Conservation (phyloP, 2,113 vertebrate genomes). For the Chaetops frenatus region DNA sequence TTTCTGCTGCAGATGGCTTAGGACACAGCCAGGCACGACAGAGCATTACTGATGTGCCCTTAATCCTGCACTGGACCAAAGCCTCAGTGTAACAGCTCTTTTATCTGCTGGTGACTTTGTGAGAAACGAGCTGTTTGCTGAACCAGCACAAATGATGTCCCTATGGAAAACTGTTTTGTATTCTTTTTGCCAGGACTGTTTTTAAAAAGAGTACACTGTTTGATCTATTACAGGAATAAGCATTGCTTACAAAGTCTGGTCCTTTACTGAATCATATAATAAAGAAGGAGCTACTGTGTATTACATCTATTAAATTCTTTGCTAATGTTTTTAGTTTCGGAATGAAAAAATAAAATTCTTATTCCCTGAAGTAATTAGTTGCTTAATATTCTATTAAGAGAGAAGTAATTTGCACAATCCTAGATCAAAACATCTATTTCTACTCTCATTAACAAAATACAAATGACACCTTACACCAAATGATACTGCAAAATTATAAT, state of each 20-base stretch:
- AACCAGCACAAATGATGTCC: constrained; percentile 44
- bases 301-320: background rate
- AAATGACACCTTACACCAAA: background rate
- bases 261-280: background rate
- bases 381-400: background rate
- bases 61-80: constrained; percentile 77
- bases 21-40: background rate
- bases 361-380: background rate
- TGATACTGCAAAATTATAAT: background rate
- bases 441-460: background rate
- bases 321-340: background rate
- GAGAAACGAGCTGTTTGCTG: constrained; percentile 65
- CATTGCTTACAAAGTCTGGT: background rate
- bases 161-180: constrained; percentile 15
- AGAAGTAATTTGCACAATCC: background rate
- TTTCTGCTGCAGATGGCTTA: background rate
- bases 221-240: background rate
- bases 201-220: background rate
- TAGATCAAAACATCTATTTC: background rate
- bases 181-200: constrained; percentile 25
- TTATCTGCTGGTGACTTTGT: constrained; percentile 67
- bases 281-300: background rate
- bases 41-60: constrained; percentile 36
- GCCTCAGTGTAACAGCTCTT: constrained; percentile 69
- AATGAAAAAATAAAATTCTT: background rate